Evolutionary conservation across 2,113 vertebrate genomes (phyloP), one percentile per base, ranked within the genome.

Genomic region (Cyanoderma ruficeps): DNA sequence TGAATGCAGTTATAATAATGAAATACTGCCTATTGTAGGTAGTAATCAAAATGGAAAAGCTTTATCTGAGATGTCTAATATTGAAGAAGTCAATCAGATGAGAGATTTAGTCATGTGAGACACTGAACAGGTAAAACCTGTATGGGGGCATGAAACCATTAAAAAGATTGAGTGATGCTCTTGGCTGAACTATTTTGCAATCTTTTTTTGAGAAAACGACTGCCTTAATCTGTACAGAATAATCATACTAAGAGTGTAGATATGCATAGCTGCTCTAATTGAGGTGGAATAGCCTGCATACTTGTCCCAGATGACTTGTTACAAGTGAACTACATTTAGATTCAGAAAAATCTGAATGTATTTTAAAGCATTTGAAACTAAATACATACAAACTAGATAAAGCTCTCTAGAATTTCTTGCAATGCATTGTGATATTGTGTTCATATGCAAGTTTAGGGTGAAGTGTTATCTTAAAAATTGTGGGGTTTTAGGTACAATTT

Each of bases 341-440:
- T n/a, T 72, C 63, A 72, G 42, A 49, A 84, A 76, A 84, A 82
- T 50, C 31, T 55, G 22, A 93, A 68, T 68, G 30, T 33, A 80
- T 69, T 94, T 85, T 81, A 72, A 85, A 90, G 49, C 21, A 21
- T 88, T 88, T 90, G 41, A 91, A 94, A 93, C 10, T 53, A 81
- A 31, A 95, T 63, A 72, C 4, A 55, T 8, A 49, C 6, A 69
- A 87, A 68, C 15, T 35, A 74, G 57, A 87, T 16, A 86, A 89
- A 69, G 16, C 7, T 79, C 16, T 63, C 59, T n/a, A 75, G 30
- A 94, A 88, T 63, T 53, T 92, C 25, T 57, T 70, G 16, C 35
- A 82, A 65, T 42, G 9, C 10, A 55, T 22, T 61, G 25, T 71
- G 61, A 89, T 75, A 52, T 4, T 39, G 33, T 30, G 3, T 37